These are phyloP conservation scores for Rhincodon typus DNA, from an alignment of 2,797 vertebrate genomes.

Conservation along the genomic window DNA sequence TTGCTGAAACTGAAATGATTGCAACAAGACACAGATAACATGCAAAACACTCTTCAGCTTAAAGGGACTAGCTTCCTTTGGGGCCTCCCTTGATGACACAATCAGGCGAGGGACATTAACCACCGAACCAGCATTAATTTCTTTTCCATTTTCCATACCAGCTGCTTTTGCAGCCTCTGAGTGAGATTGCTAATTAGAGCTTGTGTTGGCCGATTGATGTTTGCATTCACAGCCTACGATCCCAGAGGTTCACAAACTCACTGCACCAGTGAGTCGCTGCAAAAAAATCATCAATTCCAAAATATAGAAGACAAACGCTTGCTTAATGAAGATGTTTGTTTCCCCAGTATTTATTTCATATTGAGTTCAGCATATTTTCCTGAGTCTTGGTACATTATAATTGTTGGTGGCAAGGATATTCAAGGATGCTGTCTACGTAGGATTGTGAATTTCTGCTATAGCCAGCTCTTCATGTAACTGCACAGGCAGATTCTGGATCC, in stretches of 20 bases:
- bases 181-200: background rate
- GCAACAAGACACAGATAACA: background rate
- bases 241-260: background rate
- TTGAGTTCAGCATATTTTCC: background rate
- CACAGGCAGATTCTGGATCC: background rate
- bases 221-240: background rate
- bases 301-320: background rate
- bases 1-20: background rate
- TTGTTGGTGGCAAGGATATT: background rate
- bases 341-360: background rate
- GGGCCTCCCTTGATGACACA: background rate
- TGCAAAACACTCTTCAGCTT: background rate
- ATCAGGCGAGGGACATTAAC: background rate
- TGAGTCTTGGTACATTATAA: background rate
- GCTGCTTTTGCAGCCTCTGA: background rate
- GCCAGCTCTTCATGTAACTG: no score
- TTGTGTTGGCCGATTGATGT: background rate
- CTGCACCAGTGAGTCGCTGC: background rate
- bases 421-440: background rate
- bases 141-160: background rate
- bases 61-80: background rate
- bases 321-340: background rate
- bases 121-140: background rate
- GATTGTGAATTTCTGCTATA: background rate
- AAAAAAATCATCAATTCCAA: background rate